Evolutionary conservation across 2,113 vertebrate species (phyloP), one percentile per base, ranked within the genome.

Genomic region (Gallinago paraguaiae): DNA sequence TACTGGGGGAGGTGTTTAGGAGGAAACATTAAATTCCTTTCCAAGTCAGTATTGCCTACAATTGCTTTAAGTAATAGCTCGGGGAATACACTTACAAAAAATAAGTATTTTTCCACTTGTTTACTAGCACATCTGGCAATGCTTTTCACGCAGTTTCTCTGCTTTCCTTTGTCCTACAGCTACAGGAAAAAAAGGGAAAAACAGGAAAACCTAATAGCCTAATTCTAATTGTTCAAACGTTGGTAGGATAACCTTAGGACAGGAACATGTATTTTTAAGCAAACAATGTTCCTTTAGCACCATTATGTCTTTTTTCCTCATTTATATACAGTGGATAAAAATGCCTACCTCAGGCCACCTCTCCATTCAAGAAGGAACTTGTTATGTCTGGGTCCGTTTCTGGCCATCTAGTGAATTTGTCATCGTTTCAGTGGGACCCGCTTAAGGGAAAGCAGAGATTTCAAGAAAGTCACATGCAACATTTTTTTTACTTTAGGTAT

Each of bases 61-160:
- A 0, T 31, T 82, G n/a, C 85, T 88, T 17, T 59, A 74, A 61
- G 28, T 35, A 51, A 83, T 51, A 64, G 59, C 56, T 92, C n/a
- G 45, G 77, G 69, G 88, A 94, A 64, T 56, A n/a, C 13, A 25
- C 51, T 92, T 70, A 65, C 6, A 67, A 61, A 91, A 90, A 70
- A 39, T n/a, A 59, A 93, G 68, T 86, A 50, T 84, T 94, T 97
- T 97, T 65, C 86, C 92, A 68, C 17, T 96, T 94, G 92, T 86
- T 96, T 94, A 84, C 82, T 75, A 71, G 76, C 57, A 86, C 95
- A 86, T 93, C 86, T 96, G 95, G 86, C 72, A 91, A 53, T 68
- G 35, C 64, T 84, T 13, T 86, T 92, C 57, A 13, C 7, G 31
- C 75, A 68, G 56, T 78, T 92, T 80, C 72, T 63, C 56, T 93